Evolutionary conservation across 2,888 invertebrate species (phyloP), one percentile per base, ranked within the genome.

Genomic region (Drosophila paranaensis): DNA sequence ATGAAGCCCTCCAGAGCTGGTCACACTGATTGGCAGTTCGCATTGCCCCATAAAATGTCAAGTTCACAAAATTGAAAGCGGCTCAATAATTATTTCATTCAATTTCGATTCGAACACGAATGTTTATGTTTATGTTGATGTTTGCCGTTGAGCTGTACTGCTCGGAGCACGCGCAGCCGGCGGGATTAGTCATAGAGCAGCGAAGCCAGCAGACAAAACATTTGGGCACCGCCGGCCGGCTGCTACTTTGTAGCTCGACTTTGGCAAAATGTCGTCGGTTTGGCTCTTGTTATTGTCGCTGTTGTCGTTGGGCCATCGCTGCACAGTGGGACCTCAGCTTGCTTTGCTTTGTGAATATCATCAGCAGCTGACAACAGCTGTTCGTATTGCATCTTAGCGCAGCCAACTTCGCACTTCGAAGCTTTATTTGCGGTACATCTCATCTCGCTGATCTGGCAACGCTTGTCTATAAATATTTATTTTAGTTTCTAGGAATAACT

Each of bases 51-150:
- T 81, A 89, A 83, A 89, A 84, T 87, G 85, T 89, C 89, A 87
- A 89, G 84, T 83, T 87, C 85, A 76, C 42, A 58, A 77, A 76
- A 82, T 81, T 66, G 75, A 72, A 75, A 76, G 55, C 68, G 48
- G 69, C 80, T 69, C 67, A 60, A 84, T 82, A 87, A 86, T 87
- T 86, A 87, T 87, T 84, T 85, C 82, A 88, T 82, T 79, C 89
- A 77, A 79, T 72, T 82, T 88, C 71, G 72, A 81, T 76, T 85
- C 71, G 81, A 82, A 81, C 87, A 81, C 66, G 71, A 86, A 83
- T 88, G 71, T 82, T 82, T 82, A 79, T 80, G 74, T 48, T 74
- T 42, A 74, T 70, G 62, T 60, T 67, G 45, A 57, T 72, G 51
- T 72, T 79, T 68, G 74, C n/a, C 70, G 50, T 63, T 51, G 67